phyloP scores from a whole-genome alignment of 2,113 vertebrate genomes.

The Typhlomys cinereus region DNA sequence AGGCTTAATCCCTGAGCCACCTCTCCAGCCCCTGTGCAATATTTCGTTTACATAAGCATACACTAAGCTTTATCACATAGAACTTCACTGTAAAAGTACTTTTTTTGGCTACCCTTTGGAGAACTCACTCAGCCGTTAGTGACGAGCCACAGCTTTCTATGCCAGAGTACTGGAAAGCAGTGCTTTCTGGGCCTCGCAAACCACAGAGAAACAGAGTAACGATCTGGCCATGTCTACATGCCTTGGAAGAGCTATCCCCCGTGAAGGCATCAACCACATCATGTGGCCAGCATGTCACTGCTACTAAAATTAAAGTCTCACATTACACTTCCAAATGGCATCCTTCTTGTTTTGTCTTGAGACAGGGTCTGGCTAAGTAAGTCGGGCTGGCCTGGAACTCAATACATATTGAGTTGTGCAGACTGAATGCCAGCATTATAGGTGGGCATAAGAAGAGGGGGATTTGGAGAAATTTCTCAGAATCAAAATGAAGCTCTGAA shows the following conservation, averaged over 20 bases:
- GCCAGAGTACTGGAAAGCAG: not conserved
- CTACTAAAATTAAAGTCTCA: not conserved
- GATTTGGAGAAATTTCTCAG: not conserved
- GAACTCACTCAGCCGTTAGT: not conserved
- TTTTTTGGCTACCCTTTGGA: not conserved
- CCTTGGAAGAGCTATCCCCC: too few relatives aligned
- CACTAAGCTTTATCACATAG: not conserved
- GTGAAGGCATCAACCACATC: not conserved
- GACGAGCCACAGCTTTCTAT: not conserved
- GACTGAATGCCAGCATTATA: not conserved
- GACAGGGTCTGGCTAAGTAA: not conserved
- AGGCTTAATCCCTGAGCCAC: too few relatives aligned
- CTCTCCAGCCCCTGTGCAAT: too few relatives aligned
- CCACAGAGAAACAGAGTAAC: not conserved
- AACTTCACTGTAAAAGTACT: not conserved
- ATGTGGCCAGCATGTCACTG: not conserved
- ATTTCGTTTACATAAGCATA: too few relatives aligned
- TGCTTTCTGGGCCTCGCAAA: not conserved
- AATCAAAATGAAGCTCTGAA: not conserved
- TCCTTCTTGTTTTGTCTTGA: not conserved
- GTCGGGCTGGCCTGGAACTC: not conserved
- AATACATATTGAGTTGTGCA: too few relatives aligned
- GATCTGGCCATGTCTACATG: not conserved
- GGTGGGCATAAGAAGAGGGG: not conserved
- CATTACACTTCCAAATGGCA: not conserved